These are phyloP conservation scores for Phaetusa simplex DNA, from an alignment of 2,113 vertebrate species.

Conservation along the genomic window DNA sequence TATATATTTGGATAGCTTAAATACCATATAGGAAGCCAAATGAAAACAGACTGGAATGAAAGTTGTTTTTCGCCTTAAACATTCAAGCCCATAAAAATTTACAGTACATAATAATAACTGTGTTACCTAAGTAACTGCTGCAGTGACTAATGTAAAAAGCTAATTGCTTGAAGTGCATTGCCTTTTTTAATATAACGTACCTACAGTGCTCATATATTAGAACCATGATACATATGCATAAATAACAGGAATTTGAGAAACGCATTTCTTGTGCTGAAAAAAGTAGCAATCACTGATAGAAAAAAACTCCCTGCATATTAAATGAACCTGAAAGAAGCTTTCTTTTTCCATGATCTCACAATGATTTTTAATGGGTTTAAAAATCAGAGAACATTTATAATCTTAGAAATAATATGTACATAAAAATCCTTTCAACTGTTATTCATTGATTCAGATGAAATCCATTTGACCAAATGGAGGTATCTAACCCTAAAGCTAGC, in stretches of 20 bases:
- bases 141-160: neutral
- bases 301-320: neutral
- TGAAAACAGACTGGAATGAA: conserved; percentile 49
- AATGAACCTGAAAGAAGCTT: neutral
- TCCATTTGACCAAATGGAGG: neutral
- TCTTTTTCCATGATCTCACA: neutral
- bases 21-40: conserved; percentile 37
- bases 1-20: conserved; percentile 59
- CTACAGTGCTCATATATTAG: neutral
- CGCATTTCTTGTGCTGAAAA: neutral
- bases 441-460: neutral
- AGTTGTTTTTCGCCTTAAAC: conserved; percentile 54
- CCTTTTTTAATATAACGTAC: conserved; percentile 24
- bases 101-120: conserved; percentile 6
- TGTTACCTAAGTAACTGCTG: conserved; percentile 36
- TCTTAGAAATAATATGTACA: neutral
- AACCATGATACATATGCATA: neutral
- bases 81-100: conserved; percentile 37
- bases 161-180: conserved; percentile 4
- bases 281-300: neutral
- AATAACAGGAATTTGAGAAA: neutral
- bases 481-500: neutral
- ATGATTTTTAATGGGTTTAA: neutral
- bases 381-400: neutral
- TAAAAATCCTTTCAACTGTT: neutral